Base-by-base conservation (phyloP, 2,797 vertebrate species). In the Hemitrygon akajei region DNA sequence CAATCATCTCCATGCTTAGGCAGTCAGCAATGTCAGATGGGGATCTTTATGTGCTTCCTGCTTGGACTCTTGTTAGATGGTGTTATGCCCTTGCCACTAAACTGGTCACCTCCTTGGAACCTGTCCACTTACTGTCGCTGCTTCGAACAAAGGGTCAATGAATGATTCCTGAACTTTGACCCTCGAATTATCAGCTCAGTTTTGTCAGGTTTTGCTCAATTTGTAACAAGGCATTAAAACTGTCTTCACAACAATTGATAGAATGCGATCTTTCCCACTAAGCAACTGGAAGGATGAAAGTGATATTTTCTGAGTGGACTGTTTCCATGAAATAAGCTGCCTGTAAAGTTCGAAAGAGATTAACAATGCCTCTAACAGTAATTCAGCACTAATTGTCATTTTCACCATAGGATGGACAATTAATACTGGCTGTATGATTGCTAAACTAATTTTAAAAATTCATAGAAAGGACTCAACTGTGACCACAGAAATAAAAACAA, bases 1-100 rank as follows among this genome's bases (percentile, higher is more conserved):
- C 86, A 89, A 89, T 66, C 60, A 69, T 63, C n/a, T 89, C 63
- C 60, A 89, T 9, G 84, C 86, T 89, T 63, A 89, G n/a, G 34
- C 6, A 2, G n/a, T 7, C 37, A 34, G 10, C 86, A 87, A 58
- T 84, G 30, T 56, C 27, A 40, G 84, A 84, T 58, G 81, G 81
- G 30, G 20, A 11, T 84, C 81, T n/a, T 60, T 86, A 27, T 86
- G 4, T 86, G 82, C 56, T 60, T 58, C 58, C 82, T n/a, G 56
- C 30, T 58, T n/a, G 82, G 56, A 86, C 27, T 14, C 27, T 86
- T 9, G 27, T 58, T 86, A 86, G 82, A n/a, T 86, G 82, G 56
- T 86, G 82, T 60, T 86, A 86, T 34, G 12, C 1, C 30, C 82
- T 58, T 86, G 27, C 30, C 4, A 30, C 82, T 82, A 20, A 82